Base-by-base conservation (phyloP, 1,140 invertebrate genomes). In the Pseudoatta argentina region DNA sequence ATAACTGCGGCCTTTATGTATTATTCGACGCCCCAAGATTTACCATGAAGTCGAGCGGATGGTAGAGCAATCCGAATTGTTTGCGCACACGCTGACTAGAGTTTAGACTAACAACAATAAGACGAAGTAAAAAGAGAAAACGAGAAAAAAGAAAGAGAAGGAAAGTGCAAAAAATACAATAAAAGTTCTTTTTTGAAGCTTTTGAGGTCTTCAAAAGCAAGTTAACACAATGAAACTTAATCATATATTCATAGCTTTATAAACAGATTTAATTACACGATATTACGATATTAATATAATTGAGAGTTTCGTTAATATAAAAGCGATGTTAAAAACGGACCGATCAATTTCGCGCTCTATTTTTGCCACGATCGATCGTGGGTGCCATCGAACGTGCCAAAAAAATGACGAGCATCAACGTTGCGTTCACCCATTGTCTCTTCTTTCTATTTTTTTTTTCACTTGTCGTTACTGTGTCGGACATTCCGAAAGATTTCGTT, bases 311-410 rank as follows among this genome's bases (percentile, higher is more conserved):
- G 18, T 39, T 27, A 34, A 73, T n/a, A 75, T 34, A 27, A 48
- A 61, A 61, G n/a, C 39, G 24, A 73, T 82, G 27, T 73, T 73
- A 75, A 83, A 39, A 75, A 63, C 27, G 44, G 34, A 24, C 8
- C 69, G 69, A 83, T 83, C 79, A 83, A 83, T 83, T 83, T 83
- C 48, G 79, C 55, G 79, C 55, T 73, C 79, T 83, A 83, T 83
- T 83, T 75, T 83, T 48, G 69, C 12, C 48, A 18, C 69, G 24
- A 83, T 83, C 69, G 79, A 83, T 83, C 39, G 24, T 34, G 8
- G n/a, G 39, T 83, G 69, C 69, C 39, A n/a, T 83, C 79, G 39
- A 83, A 83, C 55, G 55, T 14, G 39, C 21, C 79, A 61, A 27
- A 59, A 34, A 61, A 82, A 59, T 57, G 55, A 72, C 79, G 4